A percentile compares a stretch with the other conserved stretches of the same genome.
phyloP scores from a whole-genome alignment of 2,113 vertebrate species.

The Sardina pilchardus region DNA sequence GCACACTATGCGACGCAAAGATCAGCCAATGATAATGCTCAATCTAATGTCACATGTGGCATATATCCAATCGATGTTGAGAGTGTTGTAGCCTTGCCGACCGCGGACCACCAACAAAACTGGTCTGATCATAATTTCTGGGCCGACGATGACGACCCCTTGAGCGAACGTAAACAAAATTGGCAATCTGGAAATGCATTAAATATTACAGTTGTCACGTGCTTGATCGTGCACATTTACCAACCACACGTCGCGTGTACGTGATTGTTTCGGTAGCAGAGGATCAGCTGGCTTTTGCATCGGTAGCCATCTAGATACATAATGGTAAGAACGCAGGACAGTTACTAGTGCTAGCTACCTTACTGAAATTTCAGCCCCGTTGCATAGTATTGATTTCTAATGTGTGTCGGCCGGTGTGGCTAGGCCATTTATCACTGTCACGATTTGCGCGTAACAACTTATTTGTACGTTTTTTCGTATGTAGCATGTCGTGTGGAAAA shows the following conservation, averaged over 20 bases:
- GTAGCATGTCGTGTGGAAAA: not conserved
- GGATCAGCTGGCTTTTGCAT: not conserved
- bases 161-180: not conserved
- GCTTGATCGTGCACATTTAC: not conserved
- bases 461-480: not conserved
- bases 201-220: not conserved
- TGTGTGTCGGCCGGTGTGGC: not conserved
- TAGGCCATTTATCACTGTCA: not conserved
- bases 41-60: not conserved
- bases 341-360: not conserved
- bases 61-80: not conserved
- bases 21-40: not conserved
- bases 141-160: not conserved
- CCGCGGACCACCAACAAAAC: constrained; percentile 1
- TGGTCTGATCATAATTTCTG: not conserved
- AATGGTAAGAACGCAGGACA: not conserved
- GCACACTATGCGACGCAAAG: not conserved
- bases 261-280: not conserved
- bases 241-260: not conserved
- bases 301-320: not conserved
- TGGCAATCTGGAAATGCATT: not conserved
- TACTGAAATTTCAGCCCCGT: not conserved
- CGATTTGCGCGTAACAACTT: not conserved
- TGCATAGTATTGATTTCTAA: not conserved
- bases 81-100: not conserved